Evolutionary conservation across 2,797 vertebrate species (phyloP).

Genomic region (Micropoecilia bifurca): DNA sequence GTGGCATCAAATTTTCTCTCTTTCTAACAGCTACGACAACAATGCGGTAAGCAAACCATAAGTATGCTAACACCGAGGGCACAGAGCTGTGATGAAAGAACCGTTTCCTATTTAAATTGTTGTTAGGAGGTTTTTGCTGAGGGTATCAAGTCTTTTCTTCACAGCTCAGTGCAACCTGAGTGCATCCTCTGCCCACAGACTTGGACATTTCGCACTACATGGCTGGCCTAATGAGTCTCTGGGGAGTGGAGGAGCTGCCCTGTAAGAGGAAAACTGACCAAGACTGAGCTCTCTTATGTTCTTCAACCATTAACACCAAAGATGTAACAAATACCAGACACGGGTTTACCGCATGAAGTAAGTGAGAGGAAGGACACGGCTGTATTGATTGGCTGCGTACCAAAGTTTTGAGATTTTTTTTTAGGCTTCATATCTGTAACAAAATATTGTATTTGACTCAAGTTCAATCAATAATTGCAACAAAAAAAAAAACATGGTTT

Average conservation of each 20-base stretch:
- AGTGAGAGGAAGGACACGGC: slow-evolving; percentile 10
- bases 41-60: not conserved
- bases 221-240: slow-evolving; percentile 75
- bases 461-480: not conserved
- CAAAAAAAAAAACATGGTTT: not conserved
- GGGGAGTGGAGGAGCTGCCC: slow-evolving; percentile 67
- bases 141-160: slow-evolving; percentile 58
- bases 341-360: slow-evolving; percentile 30
- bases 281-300: slow-evolving; percentile 58
- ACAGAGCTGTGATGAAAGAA: slow-evolving; percentile 24
- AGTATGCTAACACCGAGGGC: not conserved
- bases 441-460: slow-evolving; percentile 1
- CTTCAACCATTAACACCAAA: slow-evolving; percentile 62
- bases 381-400: slow-evolving; percentile 33
- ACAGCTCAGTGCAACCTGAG: slow-evolving; percentile 61
- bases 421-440: slow-evolving; percentile 9
- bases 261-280: slow-evolving; percentile 70
- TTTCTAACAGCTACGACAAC: not conserved
- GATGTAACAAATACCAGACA: slow-evolving; percentile 64
- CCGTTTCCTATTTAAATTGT: slow-evolving; percentile 22
- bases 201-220: slow-evolving; percentile 49
- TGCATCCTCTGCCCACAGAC: slow-evolving; percentile 56
- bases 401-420: slow-evolving; percentile 7
- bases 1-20: not conserved
- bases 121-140: slow-evolving; percentile 49